Evolutionary conservation across 2,113 vertebrate genomes (phyloP), one percentile per base, ranked within the genome.

Genomic region (Oreotragus oreotragus): DNA sequence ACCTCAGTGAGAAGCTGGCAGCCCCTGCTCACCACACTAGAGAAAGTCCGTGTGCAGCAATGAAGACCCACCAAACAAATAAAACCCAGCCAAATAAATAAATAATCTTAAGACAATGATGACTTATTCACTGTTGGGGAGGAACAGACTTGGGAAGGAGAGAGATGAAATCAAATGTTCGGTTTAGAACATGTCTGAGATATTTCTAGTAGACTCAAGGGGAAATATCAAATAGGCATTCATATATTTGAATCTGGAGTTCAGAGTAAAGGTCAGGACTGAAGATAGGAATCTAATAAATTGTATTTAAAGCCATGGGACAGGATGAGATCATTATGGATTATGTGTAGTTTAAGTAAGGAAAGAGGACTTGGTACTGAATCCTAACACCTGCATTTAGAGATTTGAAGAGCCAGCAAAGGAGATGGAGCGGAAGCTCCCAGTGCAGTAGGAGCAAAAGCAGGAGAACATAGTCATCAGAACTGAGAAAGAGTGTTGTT

Each of bases 221-320:
- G 25, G 4, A 76, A 45, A 43, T 76, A 89, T 45, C 28, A 87
- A 86, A 87, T 83, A 73, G 73, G 45, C 53, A 47, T 36, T 86
- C n/a, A 55, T 60, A 76, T 73, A 83, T 87, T 55, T 94, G 62
- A 93, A 76, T 95, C 91, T 93, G 36, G 53, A 95, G 76, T 53
- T 97, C 60, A 76, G 91, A 70, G 53, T 83, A 85, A 62, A 85
- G 51, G 93, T 93, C 39, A 90, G 33, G 62, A 66, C 45, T 93
- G 23, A 30, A 86, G 73, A 76, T 93, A 30, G 66, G n/a, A 62
- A 87, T 90, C 47, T 39, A 81, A 5, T 95, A 83, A 93, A 83
- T 76, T 9, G 11, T 49, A 66, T 13, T 81, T 86, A 92, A 90
- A 70, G 8, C 45, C 36, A 33, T 33, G 30, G 28, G 25, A 47